Evolutionary conservation across 2,888 invertebrate species (phyloP).

Genomic region (Platynereis dumerilii): DNA sequence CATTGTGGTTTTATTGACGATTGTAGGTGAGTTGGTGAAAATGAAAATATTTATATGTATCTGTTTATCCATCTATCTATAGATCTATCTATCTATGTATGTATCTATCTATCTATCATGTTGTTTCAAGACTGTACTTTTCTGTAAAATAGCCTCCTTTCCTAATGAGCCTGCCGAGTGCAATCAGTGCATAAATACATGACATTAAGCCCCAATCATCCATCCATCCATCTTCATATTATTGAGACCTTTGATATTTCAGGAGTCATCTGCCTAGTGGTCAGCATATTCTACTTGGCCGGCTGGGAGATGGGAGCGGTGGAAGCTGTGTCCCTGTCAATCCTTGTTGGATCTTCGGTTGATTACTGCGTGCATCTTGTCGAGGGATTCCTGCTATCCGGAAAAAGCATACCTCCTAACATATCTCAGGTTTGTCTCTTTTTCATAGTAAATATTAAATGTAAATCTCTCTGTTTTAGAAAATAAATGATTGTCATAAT

Average conservation of each 20-base stretch:
- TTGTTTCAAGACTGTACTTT: too few relatives aligned
- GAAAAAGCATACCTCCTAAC: conserved; percentile 37
- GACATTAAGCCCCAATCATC: too few relatives aligned
- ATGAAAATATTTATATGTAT: too few relatives aligned
- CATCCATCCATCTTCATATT: too few relatives aligned
- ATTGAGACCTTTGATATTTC: conserved; percentile 26
- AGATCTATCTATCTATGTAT: too few relatives aligned
- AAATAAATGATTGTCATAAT: too few relatives aligned
- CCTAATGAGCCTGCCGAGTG: too few relatives aligned
- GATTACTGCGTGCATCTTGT: conserved; percentile 60
- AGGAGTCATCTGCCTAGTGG: conserved; percentile 55
- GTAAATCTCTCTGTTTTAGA: too few relatives aligned
- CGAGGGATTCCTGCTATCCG: conserved; percentile 57
- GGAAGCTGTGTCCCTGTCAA: conserved; percentile 57
- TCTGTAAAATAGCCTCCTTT: too few relatives aligned
- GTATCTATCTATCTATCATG: too few relatives aligned
- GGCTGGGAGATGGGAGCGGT: conserved; percentile 60
- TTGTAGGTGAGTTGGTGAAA: conserved; percentile 45
- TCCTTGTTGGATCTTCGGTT: conserved; percentile 58
- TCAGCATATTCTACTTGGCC: conserved; percentile 53
- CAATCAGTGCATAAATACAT: too few relatives aligned
- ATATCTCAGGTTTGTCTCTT: conserved; percentile 43
- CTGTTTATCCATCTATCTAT: too few relatives aligned
- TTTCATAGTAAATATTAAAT: neutral
- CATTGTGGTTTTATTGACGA: conserved; percentile 49